These are phyloP conservation scores for Salarias fasciatus DNA, from an alignment of 2,797 vertebrate genomes.

Conservation along the genomic window DNA sequence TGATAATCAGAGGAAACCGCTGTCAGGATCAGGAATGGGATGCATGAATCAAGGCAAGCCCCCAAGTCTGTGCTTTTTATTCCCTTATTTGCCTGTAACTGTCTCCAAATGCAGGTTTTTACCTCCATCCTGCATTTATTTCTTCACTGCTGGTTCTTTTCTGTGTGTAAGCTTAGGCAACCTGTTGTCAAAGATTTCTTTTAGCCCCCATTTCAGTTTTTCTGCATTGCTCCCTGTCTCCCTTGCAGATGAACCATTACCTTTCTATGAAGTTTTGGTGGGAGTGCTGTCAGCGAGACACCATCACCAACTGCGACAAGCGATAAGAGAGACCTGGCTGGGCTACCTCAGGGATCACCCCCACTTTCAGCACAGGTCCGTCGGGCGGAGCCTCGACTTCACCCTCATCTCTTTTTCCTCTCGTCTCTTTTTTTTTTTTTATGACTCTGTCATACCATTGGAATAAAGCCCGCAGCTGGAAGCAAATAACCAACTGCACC, in stretches of 20 bases:
- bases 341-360: conserved; percentile 87
- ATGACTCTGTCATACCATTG: conserved; percentile 19
- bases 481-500: conserved; percentile 21
- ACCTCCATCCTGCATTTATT: too few relatives aligned
- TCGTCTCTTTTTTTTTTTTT: not conserved
- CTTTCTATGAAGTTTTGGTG: conserved; percentile 88
- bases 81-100: not conserved
- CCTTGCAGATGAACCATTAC: conserved; percentile 65
- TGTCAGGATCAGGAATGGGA: conserved; percentile 7
- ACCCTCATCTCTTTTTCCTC: not conserved
- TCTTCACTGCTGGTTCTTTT: not conserved
- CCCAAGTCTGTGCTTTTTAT: conserved; percentile 3
- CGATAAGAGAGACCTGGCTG: conserved; percentile 94
- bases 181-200: not conserved
- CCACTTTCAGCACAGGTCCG: conserved; percentile 87
- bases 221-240: conserved; percentile 11
- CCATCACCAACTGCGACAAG: conserved; percentile 88
- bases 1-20: conserved; percentile 9
- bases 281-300: conserved; percentile 94
- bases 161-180: not conserved
- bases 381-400: conserved; percentile 36
- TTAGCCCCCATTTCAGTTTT: not conserved
- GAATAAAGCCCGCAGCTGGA: conserved; percentile 49
- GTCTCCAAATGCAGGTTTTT: not conserved
- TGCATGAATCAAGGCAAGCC: not conserved